These are phyloP conservation scores for Nesoenas mayeri DNA, from an alignment of 2,113 vertebrate species.

Conservation along the genomic window DNA sequence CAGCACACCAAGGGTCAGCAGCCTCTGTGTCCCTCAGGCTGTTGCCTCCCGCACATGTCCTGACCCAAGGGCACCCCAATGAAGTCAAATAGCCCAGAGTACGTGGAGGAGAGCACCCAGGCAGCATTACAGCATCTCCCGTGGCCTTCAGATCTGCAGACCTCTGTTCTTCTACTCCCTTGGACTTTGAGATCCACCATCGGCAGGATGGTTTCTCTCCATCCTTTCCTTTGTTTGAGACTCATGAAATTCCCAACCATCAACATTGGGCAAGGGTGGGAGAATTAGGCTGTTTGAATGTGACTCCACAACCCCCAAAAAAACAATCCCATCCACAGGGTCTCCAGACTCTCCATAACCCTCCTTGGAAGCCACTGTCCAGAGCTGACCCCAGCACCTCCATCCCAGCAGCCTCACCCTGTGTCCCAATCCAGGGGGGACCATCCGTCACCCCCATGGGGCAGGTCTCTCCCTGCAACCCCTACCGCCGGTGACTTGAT, in stretches of 20 bases:
- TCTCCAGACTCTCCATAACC: not conserved
- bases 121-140: not conserved
- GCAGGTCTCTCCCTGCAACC: not conserved
- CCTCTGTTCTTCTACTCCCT: not conserved
- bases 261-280: no score
- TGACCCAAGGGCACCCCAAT: no score
- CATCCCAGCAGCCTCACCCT: not conserved
- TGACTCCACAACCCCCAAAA: fast-evolving
- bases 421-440: not conserved
- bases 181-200: not conserved
- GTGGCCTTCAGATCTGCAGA: not conserved
- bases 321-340: not conserved
- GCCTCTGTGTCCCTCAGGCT: not conserved
- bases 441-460: not conserved
- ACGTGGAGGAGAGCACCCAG: fast-evolving
- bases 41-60: fast-evolving
- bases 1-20: not conserved
- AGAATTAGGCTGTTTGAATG: not conserved
- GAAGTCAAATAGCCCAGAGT: not conserved
- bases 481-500: fast-evolving
- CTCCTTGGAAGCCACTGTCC: fast-evolving
- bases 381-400: not conserved
- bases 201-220: not conserved
- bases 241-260: not conserved
- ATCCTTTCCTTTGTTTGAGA: not conserved